Evolutionary conservation across 2,797 vertebrate genomes (phyloP), one percentile per base, ranked within the genome.

Genomic region (Enteromius mattozi): DNA sequence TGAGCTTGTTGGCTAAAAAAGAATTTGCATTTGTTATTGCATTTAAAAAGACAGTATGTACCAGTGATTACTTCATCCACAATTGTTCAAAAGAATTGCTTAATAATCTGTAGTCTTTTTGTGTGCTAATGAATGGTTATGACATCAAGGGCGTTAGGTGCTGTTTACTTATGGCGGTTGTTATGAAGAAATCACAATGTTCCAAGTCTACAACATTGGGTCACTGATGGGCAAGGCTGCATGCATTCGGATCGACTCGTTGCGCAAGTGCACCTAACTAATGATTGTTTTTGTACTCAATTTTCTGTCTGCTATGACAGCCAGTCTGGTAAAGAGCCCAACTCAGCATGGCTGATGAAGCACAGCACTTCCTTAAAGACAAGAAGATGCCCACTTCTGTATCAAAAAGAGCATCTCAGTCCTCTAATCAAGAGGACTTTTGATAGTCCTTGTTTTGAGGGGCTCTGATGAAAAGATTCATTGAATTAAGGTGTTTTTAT

Each of bases 231-330:
- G 74, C 74, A 81, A 54, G 86, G 78, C 75, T 83, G 33, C 75
- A 72, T 91, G 90, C 90, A 89, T 93, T 94, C 93, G 91, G 92
- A 93, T 91, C 2, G 87, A 91, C 90, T 92, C 87, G 90, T 89
- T 92, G 91, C 87, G 47, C 84, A 85, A 88, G 92, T 92, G 91
- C 91, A 93, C 92, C 93, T 94, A 93, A 93, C 92, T 92, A 91
- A 91, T 95, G 93, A 94, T 95, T 94, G 93, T 94, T 95, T 95
- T 94, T 94, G 92, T 92, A 91, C 92, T 91, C 92, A 92, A 92
- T 65, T 65, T 65, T 63, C 4, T 30, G 94, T 94, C 91, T 94
- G 91, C 90, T 88, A 24, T 65, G 88, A 90, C 92, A 94, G 94
- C 93, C 93, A 92, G 90, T 90, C 92, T 91, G 92, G 89, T 89